These are phyloP conservation scores for Chromoteleia sp. DNA, from an alignment of 2,888 invertebrate species.

Conservation along the genomic window DNA sequence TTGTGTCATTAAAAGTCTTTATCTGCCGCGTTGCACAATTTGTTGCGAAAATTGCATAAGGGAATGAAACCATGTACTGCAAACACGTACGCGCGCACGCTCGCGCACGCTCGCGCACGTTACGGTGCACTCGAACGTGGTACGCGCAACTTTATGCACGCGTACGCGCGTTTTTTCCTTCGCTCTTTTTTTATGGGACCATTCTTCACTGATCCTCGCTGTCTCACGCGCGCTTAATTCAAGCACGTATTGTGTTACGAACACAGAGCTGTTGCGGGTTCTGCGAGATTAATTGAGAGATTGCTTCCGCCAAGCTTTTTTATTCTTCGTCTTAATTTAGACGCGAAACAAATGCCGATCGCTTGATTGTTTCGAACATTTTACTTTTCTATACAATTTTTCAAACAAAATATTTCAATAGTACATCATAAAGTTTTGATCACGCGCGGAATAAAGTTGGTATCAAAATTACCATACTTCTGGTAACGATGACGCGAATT, in stretches of 20 bases:
- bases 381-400: no score
- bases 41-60: conserved; percentile 56
- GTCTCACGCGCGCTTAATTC: conserved; percentile 62
- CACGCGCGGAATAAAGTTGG: no score
- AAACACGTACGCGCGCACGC: conserved; percentile 16
- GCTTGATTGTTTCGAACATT: no score
- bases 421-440: no score
- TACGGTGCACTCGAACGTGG: no score
- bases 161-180: conserved; percentile 50
- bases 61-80: conserved; percentile 32
- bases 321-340: not conserved
- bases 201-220: conserved; percentile 52
- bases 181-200: conserved; percentile 19
- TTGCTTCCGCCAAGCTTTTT: conserved; percentile 63
- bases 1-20: conserved; percentile 56
- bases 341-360: no score
- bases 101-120: no score
- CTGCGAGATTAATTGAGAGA: conserved; percentile 65
- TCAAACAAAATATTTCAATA: no score
- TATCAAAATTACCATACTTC: no score
- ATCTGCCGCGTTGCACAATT: conserved; percentile 57
- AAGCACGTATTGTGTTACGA: conserved; percentile 58
- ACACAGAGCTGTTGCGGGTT: conserved; percentile 26
- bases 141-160: conserved; percentile 43
- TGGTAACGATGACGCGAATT: no score